Evolutionary conservation across 1,140 invertebrate genomes (phyloP), one percentile per base, ranked within the genome.

Genomic region (Bombus polaris): DNA sequence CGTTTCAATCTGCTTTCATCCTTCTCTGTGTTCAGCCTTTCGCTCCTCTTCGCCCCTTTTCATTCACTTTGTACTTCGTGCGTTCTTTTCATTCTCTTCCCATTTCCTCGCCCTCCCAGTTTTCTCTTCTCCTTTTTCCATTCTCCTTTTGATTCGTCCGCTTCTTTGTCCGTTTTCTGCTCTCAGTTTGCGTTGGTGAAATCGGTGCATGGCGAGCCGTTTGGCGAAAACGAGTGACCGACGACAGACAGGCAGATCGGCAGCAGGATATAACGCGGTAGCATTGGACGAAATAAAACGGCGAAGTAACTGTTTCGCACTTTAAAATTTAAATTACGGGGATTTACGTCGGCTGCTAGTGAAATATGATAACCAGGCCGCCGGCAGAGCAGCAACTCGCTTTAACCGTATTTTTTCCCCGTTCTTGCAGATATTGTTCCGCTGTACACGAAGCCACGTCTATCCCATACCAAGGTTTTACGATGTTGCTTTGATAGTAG

Each of bases 241-340:
- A 25, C 8, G 59, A 18, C 37, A 9, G 25, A 12, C 47, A 6
- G n/a, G n/a, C 9, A 22, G 75, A 66, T 53, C 32, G 57, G 32
- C 47, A 22, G 47, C 47, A n/a, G 47, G 37, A 66, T 37, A 59
- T 13, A 5, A 13, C 39, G 13, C 22, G 0, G 18, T n/a, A 10
- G 2, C 2, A 28, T 37, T 1, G 15, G 22, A 28, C 12, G 76
- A 72, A 72, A 80, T 80, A 84, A 84, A 84, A 79, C 47, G 62
- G 65, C 66, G 25, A 32, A 32, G 22, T 71, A 79, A 84, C 66
- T 28, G 75, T 62, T 84, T 79, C 71, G 39, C 66, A 25, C 39
- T 84, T 84, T 59, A 79, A 84, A 84, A 84, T 84, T 84, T 83
- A 83, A 83, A 84, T 79, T 84, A 72, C 82, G 32, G 39, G 75